Evolutionary conservation across 1,140 invertebrate genomes (phyloP), one percentile per base, ranked within the genome.

Genomic region (Listronotus bonariensis): DNA sequence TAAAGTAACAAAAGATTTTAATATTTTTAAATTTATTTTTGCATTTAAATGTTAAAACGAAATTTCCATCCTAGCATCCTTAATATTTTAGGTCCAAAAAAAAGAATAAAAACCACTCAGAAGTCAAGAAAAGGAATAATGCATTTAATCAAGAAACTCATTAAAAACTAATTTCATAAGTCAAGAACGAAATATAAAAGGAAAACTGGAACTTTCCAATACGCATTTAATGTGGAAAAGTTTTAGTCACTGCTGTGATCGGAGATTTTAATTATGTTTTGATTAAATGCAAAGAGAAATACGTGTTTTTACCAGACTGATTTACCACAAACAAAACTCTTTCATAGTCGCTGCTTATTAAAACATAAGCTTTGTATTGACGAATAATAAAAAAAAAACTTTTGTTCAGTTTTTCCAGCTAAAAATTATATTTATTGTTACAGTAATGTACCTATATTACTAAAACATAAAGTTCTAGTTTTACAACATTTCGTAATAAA

Each of bases 121-220:
- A 63, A 54, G 36, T 55, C 18, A 63, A 40, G 60, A 20, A 63
- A 55, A 40, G 51, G 60, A 63, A 63, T 63, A 63, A 63, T 63
- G 52, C 60, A 63, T 63, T 55, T 63, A 63, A 63, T 63, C 52
- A 63, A 63, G 60, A 53, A 62, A 63, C 60, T 63, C 49, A 55
- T 63, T 55, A 63, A 63, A 63, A 63, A 63, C 60, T 63, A 54
- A 63, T 63, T 63, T 63, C 52, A 63, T 63, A 63, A 63, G 60
- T 55, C 51, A 31, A 32, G 40, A 40, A 54, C 49, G 60, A 55
- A 63, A 63, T 63, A 63, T 49, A 43, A 62, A 43, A 62, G 20
- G 51, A 51, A 60, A 51, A 49, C 46, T 60, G 57, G 46, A 60
- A 60, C 45, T 60, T 60, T 60, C 36, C 57, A 60, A 60, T 60